These are phyloP conservation scores for Pedicia rivosa DNA, from an alignment of 2,888 invertebrate species.

Conservation along the genomic window DNA sequence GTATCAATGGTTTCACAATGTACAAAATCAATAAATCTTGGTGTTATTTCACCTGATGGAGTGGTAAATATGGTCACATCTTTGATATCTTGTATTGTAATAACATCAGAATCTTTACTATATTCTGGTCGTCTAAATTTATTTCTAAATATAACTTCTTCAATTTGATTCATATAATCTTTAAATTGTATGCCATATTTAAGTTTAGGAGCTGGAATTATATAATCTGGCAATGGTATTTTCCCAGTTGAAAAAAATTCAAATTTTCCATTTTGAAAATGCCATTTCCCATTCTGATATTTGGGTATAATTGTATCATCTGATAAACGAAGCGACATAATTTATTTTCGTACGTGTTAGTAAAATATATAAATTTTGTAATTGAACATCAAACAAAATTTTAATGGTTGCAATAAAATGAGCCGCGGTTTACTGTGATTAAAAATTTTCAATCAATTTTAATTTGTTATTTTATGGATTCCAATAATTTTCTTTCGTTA, in stretches of 20 bases:
- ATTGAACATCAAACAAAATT: no score
- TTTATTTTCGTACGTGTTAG: no score
- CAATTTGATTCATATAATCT: constrained; percentile 20
- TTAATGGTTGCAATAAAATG: no score
- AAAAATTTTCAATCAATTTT: no score
- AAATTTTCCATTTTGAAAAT: constrained; percentile 18
- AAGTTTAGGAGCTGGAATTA: constrained; percentile 8
- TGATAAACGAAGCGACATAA: constrained; percentile 21
- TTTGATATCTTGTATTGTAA: constrained; percentile 24
- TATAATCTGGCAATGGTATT: constrained; percentile 8
- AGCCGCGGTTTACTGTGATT: no score
- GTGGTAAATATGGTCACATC: constrained; percentile 23
- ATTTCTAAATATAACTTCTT: constrained; percentile 17
- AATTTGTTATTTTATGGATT: no score
- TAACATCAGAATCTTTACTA: constrained; percentile 19
- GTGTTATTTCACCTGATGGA: constrained; percentile 18
- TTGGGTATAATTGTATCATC: constrained; percentile 18
- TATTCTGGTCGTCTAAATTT: constrained; percentile 16
- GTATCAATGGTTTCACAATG: constrained; percentile 20
- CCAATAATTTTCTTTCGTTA: no score
- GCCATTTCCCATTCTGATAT: constrained; percentile 22
- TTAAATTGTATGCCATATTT: constrained; percentile 20
- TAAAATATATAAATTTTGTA: no score
- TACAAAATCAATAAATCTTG: constrained; percentile 21
- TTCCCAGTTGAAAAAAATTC: constrained; percentile 16